These are phyloP conservation scores for Drosophila teissieri DNA, from an alignment of 1,140 invertebrate genomes.

Conservation along the genomic window DNA sequence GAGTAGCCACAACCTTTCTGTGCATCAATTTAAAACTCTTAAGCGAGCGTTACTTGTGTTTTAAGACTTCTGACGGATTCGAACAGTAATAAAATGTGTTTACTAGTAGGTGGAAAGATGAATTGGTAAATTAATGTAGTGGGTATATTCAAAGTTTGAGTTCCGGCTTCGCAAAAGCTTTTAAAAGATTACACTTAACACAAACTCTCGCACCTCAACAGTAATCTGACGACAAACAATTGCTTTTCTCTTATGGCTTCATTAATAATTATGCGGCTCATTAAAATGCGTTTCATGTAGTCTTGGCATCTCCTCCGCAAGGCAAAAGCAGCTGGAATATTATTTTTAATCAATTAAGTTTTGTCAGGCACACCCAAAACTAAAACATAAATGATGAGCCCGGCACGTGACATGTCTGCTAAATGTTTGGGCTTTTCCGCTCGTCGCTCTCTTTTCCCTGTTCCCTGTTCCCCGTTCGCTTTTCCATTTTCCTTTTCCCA, in stretches of 20 bases:
- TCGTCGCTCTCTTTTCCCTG: background rate
- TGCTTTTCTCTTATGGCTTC: slow-evolving; percentile 16
- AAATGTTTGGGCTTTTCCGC: slow-evolving; percentile 50
- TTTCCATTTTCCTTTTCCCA: background rate
- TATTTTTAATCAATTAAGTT: slow-evolving; percentile 81
- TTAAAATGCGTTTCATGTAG: slow-evolving; percentile 48
- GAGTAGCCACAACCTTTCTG: no score
- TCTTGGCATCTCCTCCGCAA: slow-evolving; percentile 19
- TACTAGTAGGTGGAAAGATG: no score
- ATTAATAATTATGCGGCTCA: slow-evolving; percentile 57
- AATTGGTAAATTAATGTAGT: no score
- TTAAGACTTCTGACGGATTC: no score
- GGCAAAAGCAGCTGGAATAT: slow-evolving; percentile 45
- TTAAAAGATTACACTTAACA: background rate
- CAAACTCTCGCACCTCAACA: background rate
- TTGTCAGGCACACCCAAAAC: slow-evolving; percentile 58
- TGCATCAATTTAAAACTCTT: no score
- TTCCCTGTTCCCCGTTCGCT: background rate
- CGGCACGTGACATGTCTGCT: slow-evolving; percentile 70
- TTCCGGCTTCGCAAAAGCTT: background rate
- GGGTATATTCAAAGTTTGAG: background rate
- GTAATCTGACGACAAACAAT: slow-evolving; percentile 7
- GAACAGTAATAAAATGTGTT: no score
- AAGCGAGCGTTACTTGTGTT: no score
- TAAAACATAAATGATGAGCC: slow-evolving; percentile 76